These are phyloP conservation scores for Astreopora myriophthalma DNA, from an alignment of 64 coral and sea anemone species.

Conservation along the genomic window DNA sequence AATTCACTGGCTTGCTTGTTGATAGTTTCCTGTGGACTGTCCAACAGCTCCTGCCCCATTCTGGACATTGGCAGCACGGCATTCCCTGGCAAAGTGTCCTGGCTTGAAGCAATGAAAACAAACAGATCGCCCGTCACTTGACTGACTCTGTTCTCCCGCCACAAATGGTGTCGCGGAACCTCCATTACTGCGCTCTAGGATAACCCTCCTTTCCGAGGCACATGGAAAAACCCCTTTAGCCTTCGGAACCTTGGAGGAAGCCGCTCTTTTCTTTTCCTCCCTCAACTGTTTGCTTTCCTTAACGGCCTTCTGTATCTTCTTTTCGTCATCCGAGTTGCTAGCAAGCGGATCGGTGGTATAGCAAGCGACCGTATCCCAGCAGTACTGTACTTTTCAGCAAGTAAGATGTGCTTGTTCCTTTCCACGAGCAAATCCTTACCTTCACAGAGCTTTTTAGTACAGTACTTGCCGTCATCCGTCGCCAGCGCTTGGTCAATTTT, in stretches of 20 bases:
- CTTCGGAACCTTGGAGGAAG: too few relatives aligned
- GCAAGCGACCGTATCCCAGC: too few relatives aligned
- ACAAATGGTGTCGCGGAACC: background rate
- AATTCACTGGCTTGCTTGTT: background rate
- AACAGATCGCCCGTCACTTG: background rate
- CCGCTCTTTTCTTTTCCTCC: too few relatives aligned
- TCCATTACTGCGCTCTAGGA: too few relatives aligned
- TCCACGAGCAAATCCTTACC: background rate
- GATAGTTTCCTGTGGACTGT: background rate
- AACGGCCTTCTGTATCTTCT: too few relatives aligned
- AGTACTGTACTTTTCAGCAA: too few relatives aligned
- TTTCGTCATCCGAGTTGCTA: too few relatives aligned
- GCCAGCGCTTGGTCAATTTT: background rate
- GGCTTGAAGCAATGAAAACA: conserved; percentile 57
- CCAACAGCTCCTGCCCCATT: too few relatives aligned
- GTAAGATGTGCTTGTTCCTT: background rate
- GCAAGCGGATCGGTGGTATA: too few relatives aligned
- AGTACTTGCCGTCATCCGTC: background rate
- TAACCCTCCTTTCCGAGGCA: background rate
- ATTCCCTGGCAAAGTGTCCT: conserved; percentile 45
- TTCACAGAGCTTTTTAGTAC: background rate
- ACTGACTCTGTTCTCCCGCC: background rate
- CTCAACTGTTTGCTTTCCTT: too few relatives aligned
- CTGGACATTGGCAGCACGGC: background rate
- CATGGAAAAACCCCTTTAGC: too few relatives aligned